phyloP scores from a whole-genome alignment of 2,888 invertebrate genomes.

The Scaeva pyrastri region DNA sequence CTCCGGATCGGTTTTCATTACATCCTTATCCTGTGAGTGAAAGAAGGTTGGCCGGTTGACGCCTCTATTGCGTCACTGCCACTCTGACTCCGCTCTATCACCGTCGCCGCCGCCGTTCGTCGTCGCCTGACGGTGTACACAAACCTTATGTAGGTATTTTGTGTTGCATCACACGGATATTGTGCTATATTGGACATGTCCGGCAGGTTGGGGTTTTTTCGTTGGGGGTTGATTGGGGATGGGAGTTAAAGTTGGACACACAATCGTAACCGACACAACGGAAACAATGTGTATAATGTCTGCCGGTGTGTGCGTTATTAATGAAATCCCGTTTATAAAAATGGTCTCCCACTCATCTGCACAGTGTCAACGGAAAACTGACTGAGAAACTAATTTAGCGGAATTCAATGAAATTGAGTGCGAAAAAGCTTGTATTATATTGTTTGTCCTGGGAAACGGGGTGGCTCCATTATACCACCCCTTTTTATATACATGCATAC shows the following conservation, averaged over 20 bases:
- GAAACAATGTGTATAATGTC: conserved; percentile 57
- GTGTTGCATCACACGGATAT: conserved; percentile 56
- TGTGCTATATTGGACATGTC: conserved; percentile 62
- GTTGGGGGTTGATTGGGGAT: not conserved
- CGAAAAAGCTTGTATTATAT: conserved; percentile 76
- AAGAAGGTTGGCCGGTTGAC: conserved; percentile 73
- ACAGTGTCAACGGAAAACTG: conserved; percentile 70
- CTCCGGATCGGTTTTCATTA: conserved; percentile 79
- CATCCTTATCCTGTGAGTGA: conserved; percentile 75
- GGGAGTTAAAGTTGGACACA: conserved; percentile 18
- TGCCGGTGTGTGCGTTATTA: conserved; percentile 69
- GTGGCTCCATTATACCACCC: not conserved
- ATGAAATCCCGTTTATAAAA: conserved; percentile 76
- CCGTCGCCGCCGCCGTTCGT: too few relatives aligned
- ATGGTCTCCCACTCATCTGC: conserved; percentile 74
- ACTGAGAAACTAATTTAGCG: conserved; percentile 79
- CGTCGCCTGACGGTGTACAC: not conserved
- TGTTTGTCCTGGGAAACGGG: conserved; percentile 30
- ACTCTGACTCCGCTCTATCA: conserved; percentile 14
- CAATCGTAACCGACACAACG: conserved; percentile 47
- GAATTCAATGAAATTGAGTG: conserved; percentile 80
- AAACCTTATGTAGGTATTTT: conserved; percentile 37
- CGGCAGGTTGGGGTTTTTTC: conserved; percentile 20
- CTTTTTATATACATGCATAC: too few relatives aligned
- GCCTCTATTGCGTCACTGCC: conserved; percentile 72